A percentile compares a stretch with the other conserved stretches of the same genome.
Evolutionary conservation across 2,113 vertebrate genomes (phyloP).

Genomic region (Sterrhoptilus dennistouni): DNA sequence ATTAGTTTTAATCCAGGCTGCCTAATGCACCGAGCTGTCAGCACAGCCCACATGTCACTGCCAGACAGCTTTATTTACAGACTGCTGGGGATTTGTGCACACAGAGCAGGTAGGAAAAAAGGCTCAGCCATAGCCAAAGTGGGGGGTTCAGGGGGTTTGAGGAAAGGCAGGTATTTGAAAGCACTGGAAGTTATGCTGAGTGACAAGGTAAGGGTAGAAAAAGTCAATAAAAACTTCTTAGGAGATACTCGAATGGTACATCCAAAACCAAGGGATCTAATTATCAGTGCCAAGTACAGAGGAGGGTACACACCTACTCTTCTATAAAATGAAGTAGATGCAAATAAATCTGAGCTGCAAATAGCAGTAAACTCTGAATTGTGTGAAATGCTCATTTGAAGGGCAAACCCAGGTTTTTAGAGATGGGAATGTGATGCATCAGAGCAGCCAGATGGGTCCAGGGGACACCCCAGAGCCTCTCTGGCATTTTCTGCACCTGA

Average conservation of each 20-base stretch:
- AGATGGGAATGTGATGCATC: not conserved
- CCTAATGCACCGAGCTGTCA: conserved; percentile 15
- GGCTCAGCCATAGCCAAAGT: not conserved
- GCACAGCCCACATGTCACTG: not conserved
- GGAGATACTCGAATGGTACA: not conserved
- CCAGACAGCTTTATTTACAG: conserved; percentile 2
- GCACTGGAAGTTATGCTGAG: not conserved
- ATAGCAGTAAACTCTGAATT: not conserved
- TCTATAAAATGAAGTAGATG: too few species aligned
- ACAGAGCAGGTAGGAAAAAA: not conserved
- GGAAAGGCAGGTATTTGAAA: not conserved
- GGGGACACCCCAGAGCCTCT: not conserved
- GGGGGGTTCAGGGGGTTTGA: not conserved
- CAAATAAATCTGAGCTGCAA: not conserved
- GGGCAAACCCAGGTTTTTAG: not conserved
- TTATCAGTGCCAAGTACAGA: not conserved
- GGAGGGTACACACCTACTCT: not conserved
- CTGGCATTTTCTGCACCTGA: not conserved
- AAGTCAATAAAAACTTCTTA: not conserved
- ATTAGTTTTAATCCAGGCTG: conserved; percentile 55
- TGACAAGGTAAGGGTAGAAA: not conserved
- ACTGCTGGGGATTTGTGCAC: not conserved
- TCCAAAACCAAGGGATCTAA: not conserved
- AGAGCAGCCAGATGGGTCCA: not conserved
- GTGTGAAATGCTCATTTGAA: not conserved